phyloP scores from a whole-genome alignment of 2,888 invertebrate species.

The Slavum lentiscoides region DNA sequence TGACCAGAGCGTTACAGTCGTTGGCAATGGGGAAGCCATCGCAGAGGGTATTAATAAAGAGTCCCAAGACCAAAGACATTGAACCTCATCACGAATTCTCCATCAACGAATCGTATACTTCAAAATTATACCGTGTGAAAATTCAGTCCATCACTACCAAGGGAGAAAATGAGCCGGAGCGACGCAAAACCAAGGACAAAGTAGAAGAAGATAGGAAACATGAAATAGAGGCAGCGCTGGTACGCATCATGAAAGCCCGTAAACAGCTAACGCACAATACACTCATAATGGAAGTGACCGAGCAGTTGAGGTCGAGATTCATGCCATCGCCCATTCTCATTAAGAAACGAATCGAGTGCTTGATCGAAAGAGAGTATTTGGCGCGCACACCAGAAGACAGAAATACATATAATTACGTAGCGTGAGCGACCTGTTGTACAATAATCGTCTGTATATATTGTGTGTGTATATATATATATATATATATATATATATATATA shows the following conservation, averaged over 20 bases:
- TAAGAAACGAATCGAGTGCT: slow-evolving; percentile 98
- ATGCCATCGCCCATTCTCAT: slow-evolving; percentile 97
- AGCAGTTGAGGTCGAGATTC: slow-evolving; percentile 95
- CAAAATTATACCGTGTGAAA: slow-evolving; percentile 91
- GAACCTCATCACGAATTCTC: slow-evolving; percentile 89
- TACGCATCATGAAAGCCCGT: slow-evolving; percentile 97
- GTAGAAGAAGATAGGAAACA: slow-evolving; percentile 99
- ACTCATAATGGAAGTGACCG: slow-evolving; percentile 95
- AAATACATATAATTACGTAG: slow-evolving; percentile 51
- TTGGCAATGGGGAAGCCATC: slow-evolving; percentile 97
- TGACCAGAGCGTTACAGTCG: slow-evolving; percentile 94
- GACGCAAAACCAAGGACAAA: slow-evolving; percentile 95
- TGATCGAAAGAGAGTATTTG: slow-evolving; percentile 98
- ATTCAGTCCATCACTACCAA: slow-evolving; percentile 93
- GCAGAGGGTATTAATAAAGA: slow-evolving; percentile 90
- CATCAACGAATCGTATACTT: slow-evolving; percentile 97
- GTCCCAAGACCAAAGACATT: slow-evolving; percentile 96
- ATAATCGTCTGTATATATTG: slow-evolving; percentile 14
- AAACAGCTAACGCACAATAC: slow-evolving; percentile 94
- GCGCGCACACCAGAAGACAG: slow-evolving; percentile 96
- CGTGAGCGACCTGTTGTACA: slow-evolving; percentile 15
- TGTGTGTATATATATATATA: slow-evolving; percentile 19
- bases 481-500: slow-evolving; percentile 17
- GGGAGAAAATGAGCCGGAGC: slow-evolving; percentile 97
- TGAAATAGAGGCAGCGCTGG: slow-evolving; percentile 99